A percentile compares a stretch with the other conserved stretches of the same genome.
Evolutionary conservation across 1,140 invertebrate genomes (phyloP).

Genomic region (Cheumatopsyche charites): DNA sequence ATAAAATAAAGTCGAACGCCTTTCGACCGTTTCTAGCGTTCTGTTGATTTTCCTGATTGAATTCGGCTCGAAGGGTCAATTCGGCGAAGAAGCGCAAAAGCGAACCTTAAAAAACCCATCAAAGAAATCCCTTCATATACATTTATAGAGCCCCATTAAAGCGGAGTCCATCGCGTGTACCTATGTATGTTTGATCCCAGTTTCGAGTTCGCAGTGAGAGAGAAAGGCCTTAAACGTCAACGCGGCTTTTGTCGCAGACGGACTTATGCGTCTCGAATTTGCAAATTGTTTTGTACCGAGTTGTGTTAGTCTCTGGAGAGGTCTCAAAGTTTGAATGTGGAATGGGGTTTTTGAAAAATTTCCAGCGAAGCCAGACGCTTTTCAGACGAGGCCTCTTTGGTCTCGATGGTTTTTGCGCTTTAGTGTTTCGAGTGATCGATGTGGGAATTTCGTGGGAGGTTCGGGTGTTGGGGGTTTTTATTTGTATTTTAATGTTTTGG

Average conservation of each 20-base stretch:
- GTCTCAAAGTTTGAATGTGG: too few relatives aligned
- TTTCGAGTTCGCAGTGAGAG: too few relatives aligned
- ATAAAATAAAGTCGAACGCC: background rate
- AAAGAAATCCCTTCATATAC: slow-evolving; percentile 15
- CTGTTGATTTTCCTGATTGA: slow-evolving; percentile 16
- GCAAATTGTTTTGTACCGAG: background rate
- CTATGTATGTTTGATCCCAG: slow-evolving; percentile 26
- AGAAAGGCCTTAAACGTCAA: background rate
- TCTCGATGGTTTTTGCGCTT: too few relatives aligned
- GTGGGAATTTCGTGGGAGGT: too few relatives aligned
- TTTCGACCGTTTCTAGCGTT: background rate
- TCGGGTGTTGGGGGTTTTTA: too few relatives aligned
- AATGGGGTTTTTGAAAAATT: too few relatives aligned
- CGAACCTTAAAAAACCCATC: background rate
- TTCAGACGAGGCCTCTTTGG: too few relatives aligned
- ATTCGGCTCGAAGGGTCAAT: slow-evolving; percentile 17
- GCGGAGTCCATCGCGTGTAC: background rate
- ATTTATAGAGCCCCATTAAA: slow-evolving; percentile 30
- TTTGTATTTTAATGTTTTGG: too few relatives aligned
- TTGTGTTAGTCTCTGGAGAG: too few relatives aligned
- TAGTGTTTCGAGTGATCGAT: too few relatives aligned
- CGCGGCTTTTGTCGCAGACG: background rate
- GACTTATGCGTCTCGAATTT: background rate
- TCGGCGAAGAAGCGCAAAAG: background rate
- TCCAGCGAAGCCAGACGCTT: too few relatives aligned